A percentile compares a stretch with the other conserved stretches of the same genome.
Conservation (phyloP, 2,797 vertebrate species). For the Petrocephalus sullivani region DNA sequence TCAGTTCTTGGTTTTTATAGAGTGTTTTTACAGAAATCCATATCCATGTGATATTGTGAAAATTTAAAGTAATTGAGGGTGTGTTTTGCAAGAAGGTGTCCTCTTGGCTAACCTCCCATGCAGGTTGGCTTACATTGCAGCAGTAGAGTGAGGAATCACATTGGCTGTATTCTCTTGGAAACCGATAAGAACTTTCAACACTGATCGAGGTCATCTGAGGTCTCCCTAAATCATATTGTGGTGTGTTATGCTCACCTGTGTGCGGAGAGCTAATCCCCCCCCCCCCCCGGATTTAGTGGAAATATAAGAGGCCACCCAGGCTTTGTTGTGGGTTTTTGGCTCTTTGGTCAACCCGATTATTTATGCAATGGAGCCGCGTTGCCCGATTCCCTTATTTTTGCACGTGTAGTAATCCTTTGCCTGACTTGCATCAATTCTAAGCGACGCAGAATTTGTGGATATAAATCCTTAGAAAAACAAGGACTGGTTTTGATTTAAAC, state of each 20-base stretch:
- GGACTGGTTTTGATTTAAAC: neutral
- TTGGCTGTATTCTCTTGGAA: neutral
- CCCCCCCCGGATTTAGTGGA: neutral
- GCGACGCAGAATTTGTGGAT: neutral
- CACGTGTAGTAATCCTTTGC: slow-evolving; percentile 9
- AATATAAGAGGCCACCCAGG: neutral
- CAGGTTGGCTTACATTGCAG: neutral
- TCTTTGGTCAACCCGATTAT: slow-evolving; percentile 4
- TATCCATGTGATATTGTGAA: neutral
- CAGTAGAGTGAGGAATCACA: neutral
- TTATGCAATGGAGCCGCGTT: neutral
- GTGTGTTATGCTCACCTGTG: neutral
- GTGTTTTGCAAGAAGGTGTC: neutral
- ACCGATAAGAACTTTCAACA: neutral
- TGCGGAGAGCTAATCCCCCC: neutral
- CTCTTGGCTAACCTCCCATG: neutral
- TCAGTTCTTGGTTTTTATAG: neutral
- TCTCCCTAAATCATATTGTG: neutral
- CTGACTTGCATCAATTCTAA: neutral
- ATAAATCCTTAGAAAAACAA: neutral
- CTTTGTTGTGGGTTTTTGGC: slow-evolving; percentile 2
- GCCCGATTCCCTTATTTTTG: slow-evolving; percentile 8
- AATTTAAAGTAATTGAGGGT: neutral
- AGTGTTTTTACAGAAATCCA: neutral
- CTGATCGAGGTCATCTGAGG: neutral